phyloP scores from a whole-genome alignment of 2,797 vertebrate species.

The Clarias platycephalus region DNA sequence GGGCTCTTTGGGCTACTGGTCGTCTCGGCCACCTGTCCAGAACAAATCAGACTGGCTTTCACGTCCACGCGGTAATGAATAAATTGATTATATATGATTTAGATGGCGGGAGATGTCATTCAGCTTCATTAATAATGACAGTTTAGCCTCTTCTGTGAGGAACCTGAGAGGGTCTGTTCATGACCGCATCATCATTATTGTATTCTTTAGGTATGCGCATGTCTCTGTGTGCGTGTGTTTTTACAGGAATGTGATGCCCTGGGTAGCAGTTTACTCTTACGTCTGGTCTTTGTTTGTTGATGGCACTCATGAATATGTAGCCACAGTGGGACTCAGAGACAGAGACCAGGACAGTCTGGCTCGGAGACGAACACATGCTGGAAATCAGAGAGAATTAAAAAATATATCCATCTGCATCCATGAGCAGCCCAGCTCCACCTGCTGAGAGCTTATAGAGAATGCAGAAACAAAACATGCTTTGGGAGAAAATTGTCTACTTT shows the following conservation, averaged over 20 bases:
- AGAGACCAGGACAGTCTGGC: slow-evolving; percentile 12
- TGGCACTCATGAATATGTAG: slow-evolving; percentile 37
- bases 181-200: too few relatives aligned
- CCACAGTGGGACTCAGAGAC: slow-evolving; percentile 9
- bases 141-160: background rate
- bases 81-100: slow-evolving; percentile 58
- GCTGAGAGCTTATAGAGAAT: slow-evolving; percentile 8
- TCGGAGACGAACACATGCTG: slow-evolving; percentile 29
- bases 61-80: slow-evolving; percentile 50
- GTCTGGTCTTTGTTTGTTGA: slow-evolving; percentile 23
- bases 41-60: slow-evolving; percentile 71
- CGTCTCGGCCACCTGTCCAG: slow-evolving; percentile 81
- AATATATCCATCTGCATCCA: slow-evolving; percentile 1
- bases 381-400: slow-evolving; percentile 35
- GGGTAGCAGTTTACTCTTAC: slow-evolving; percentile 12
- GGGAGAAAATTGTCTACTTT: background rate
- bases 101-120: slow-evolving; percentile 34
- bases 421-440: slow-evolving; percentile 17
- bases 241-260: background rate
- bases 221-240: background rate
- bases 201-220: background rate
- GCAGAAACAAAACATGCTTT: slow-evolving; percentile 8
- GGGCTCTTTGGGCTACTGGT: slow-evolving; percentile 63
- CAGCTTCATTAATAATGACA: slow-evolving; percentile 4
- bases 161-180: background rate